Evolutionary conservation across 2,888 invertebrate genomes (phyloP).

Genomic region (Odontomyia ornata): DNA sequence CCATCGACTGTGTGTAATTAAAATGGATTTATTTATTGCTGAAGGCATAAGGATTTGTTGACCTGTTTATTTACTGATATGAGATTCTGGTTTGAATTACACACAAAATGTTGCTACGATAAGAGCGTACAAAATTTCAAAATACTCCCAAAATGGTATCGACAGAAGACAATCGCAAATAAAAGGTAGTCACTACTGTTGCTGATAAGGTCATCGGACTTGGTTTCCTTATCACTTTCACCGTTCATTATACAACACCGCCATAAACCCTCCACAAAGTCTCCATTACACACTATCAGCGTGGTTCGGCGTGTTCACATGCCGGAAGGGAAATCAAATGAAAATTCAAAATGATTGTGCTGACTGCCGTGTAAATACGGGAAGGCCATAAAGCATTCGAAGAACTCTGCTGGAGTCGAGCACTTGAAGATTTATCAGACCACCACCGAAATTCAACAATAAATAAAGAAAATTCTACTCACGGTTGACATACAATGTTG

Average conservation of each 20-base stretch:
- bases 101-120: too few relatives aligned
- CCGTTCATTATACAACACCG: background rate
- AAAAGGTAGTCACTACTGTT: conserved; percentile 19
- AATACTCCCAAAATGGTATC: background rate
- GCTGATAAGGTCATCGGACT: conserved; percentile 22
- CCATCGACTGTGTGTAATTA: too few relatives aligned
- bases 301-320: too few relatives aligned
- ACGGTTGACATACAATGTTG: conserved; percentile 13
- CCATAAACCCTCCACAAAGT: background rate
- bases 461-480: background rate
- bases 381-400: background rate
- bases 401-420: too few relatives aligned
- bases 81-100: too few relatives aligned
- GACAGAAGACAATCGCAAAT: background rate
- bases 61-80: too few relatives aligned
- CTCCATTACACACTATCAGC: background rate
- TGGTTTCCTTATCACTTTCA: conserved; percentile 1
- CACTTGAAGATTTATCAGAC: background rate
- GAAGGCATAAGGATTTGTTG: too few relatives aligned
- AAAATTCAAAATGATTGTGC: background rate
- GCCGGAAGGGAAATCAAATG: background rate
- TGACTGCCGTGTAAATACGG: conserved; percentile 17
- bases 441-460: background rate
- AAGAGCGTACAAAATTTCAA: background rate
- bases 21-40: too few relatives aligned